A percentile compares a stretch with the other conserved stretches of the same genome.
These are phyloP conservation scores for Nemurella pictetii DNA, from an alignment of 2,888 invertebrate species.

Conservation along the genomic window DNA sequence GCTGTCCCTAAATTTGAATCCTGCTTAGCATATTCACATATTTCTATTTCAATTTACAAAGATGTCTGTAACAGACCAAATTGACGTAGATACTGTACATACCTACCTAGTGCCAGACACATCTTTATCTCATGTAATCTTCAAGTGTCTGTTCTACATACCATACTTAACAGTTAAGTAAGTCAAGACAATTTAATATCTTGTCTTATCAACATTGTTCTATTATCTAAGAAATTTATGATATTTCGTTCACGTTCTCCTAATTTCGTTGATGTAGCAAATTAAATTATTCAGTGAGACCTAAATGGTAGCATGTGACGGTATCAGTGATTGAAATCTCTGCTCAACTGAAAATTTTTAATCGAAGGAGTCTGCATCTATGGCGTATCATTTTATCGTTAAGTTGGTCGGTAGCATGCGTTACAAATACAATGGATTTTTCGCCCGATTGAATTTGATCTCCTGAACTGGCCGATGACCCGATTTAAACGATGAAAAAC, in stretches of 20 bases:
- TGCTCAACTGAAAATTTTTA: too few relatives aligned
- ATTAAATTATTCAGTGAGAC: background rate
- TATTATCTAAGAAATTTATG: background rate
- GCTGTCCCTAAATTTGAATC: background rate
- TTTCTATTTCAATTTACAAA: background rate
- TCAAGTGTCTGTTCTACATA: too few relatives aligned
- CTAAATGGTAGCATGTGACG: background rate
- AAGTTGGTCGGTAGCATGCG: background rate
- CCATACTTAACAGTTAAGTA: too few relatives aligned
- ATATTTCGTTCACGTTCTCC: background rate
- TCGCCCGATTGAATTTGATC: background rate
- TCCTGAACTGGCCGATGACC: background rate
- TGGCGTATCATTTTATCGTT: too few relatives aligned
- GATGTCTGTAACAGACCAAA: background rate
- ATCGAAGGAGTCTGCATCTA: too few relatives aligned
- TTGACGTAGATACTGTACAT: background rate
- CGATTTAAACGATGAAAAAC: background rate
- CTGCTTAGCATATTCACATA: background rate
- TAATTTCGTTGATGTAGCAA: background rate
- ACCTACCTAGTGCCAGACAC: too few relatives aligned
- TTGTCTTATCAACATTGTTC: background rate
- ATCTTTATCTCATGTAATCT: background rate
- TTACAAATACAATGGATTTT: background rate
- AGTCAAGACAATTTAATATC: background rate
- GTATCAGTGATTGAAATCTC: background rate